Base-by-base conservation (phyloP, 1,140 invertebrate genomes). In the Stenopsyche tienmushanensis region DNA sequence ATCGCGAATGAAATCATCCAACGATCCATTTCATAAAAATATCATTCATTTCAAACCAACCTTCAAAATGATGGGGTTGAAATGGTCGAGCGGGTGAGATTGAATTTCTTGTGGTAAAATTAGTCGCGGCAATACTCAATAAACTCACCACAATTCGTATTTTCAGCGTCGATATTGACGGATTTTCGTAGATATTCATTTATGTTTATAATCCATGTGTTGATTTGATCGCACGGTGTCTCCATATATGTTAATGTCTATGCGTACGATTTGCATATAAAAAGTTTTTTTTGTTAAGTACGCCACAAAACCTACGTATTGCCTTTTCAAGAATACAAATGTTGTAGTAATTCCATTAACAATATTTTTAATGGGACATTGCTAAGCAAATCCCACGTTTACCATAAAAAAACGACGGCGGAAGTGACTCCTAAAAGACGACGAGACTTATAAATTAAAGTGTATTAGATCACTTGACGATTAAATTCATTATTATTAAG, bases 291-390 rank as follows among this genome's bases (percentile, higher is more conserved):
- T 47, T 47, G 5, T 15, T 7, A 18, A 13, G 44, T n/a, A n/a
- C 8, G 44, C 18, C 18, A n/a, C 18, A 13, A 47, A 20, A 20
- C 44, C 44, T 47, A 47, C 44, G 44, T 47, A 47, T 9, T 47
- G 44, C 44, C 44, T 20, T 47, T 47, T 15, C 18, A 47, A 5
- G 17, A 47, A 20, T 7, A 47, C 8, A 47, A 47, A 47, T 47
- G 44, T 47, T 47, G 44, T 20, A 47, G 18, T 47, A 47, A 47
- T 47, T 47, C 44, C 44, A 47, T 47, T 47, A 47, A 47, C 44
- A 47, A 47, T 47, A 47, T 47, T 47, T 47, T 47, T 47, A 47
- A 47, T 47, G 44, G 44, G 44, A 47, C 44, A 47, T 47, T 47
- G 44, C 44, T 5, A 47, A 47, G 8, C 44, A 15, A 9, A 47